Base-by-base conservation (phyloP, 1,140 invertebrate species). In the Drosophila asahinai region DNA sequence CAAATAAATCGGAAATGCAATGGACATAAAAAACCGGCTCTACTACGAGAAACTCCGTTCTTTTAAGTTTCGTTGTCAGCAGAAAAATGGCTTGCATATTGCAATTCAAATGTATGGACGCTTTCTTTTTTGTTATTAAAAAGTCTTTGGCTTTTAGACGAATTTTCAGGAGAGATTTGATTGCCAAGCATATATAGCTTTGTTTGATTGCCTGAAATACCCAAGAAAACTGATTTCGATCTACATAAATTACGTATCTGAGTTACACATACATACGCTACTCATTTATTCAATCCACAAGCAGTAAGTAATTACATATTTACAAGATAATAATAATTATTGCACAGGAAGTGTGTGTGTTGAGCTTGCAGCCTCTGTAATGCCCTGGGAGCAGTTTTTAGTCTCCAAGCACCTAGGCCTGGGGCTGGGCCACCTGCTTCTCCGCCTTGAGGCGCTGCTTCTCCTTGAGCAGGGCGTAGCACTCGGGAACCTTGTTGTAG, bases 401-500 rank as follows among this genome's bases (percentile, higher is more conserved):
- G 19, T 2, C 19, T 12, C 0, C 30, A 4, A 30, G n/a, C 2
- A 5, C 36, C 60, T 84, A 77, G 2, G 36, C 54, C 60, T 77
- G 45, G 2, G 78, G 25, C 57, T 81, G 25, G 2, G 48, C 67
- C 61, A 70, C n/a, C 19, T 80, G 82, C 51, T 76, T 67, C 27
- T 89, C 81, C 14, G 86, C 79, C 86, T 80, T 90, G 15, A 62
- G 51, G 8, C 74, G 72, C 48, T 90, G 86, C 51, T 90, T 90
- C 51, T 91, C 91, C 77, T 91, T 92, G 52, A 92, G 90, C 61
- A 90, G 80, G 5, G 83, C 86, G 48, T 89, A 92, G 54, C 92
- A 93, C 57, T 92, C 92, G 8, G 92, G 92, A 9, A 93, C 90
- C 58, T 92, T 87, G 59, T 79, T 92, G 63, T 92, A 92, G 70